Percentiles rank a stretch among this genome's conserved stretches.
phyloP scores from a whole-genome alignment of 2,113 vertebrate species.

The Gymnocephalus cernua region DNA sequence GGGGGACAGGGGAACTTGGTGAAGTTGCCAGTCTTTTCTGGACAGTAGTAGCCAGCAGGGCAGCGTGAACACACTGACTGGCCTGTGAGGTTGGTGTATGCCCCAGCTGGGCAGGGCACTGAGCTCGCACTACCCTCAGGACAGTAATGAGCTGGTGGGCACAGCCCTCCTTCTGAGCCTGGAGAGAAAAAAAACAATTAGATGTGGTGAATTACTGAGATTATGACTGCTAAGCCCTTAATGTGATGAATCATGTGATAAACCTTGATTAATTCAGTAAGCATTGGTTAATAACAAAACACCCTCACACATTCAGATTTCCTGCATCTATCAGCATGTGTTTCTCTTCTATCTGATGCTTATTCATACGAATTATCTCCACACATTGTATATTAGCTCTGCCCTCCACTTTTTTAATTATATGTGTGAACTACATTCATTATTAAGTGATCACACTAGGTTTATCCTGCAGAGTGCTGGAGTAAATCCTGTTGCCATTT shows the following conservation, averaged over 20 bases:
- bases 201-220: constrained; percentile 45
- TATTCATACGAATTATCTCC: constrained; percentile 31
- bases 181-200: constrained; percentile 51
- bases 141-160: constrained; percentile 91
- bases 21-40: constrained; percentile 87
- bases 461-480: background rate
- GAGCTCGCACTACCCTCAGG: constrained; percentile 84
- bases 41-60: constrained; percentile 91
- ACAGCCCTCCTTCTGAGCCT: constrained; percentile 83
- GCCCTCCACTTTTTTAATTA: constrained; percentile 2
- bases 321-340: constrained; percentile 54
- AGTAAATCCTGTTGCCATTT: background rate
- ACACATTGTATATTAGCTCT: constrained; percentile 37
- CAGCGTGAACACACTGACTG: constrained; percentile 88
- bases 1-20: constrained; percentile 86
- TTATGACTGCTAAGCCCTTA: constrained; percentile 51
- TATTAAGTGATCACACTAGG: background rate
- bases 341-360: constrained; percentile 33
- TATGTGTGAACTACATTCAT: background rate
- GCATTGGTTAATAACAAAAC: constrained; percentile 51
- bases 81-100: constrained; percentile 89
- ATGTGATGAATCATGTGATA: constrained; percentile 45
- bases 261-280: constrained; percentile 59
- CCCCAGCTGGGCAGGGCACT: constrained; percentile 88
- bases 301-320: constrained; percentile 39